Evolutionary conservation across 1,140 invertebrate species (phyloP).

Genomic region (Drosophila novamexicana): DNA sequence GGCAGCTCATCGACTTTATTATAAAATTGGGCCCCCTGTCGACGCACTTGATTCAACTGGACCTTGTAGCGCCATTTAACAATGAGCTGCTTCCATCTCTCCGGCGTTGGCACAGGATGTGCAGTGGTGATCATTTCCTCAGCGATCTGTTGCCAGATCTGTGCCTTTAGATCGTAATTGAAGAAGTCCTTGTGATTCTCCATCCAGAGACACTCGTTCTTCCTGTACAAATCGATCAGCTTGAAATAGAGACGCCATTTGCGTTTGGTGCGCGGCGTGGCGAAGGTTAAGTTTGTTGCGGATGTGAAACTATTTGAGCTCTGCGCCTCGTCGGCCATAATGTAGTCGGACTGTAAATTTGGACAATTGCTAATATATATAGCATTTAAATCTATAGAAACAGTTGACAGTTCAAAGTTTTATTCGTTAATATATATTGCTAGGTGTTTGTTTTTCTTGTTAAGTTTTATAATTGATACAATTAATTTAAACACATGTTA

Average conservation of each 20-base stretch:
- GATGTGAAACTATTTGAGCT: neutral
- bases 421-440: conserved; percentile 30
- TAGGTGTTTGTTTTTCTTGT: conserved; percentile 31
- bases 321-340: neutral
- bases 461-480: conserved; percentile 73
- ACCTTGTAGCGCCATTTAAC: conserved; percentile 57
- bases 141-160: conserved; percentile 57
- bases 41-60: conserved; percentile 29
- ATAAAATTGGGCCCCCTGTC: conserved; percentile 20
- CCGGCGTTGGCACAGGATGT: conserved; percentile 10
- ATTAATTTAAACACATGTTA: conserved; percentile 55
- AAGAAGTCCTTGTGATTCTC: conserved; percentile 53
- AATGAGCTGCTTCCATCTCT: conserved; percentile 51
- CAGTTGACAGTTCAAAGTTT: conserved; percentile 7
- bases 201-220: conserved; percentile 62
- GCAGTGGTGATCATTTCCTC: conserved; percentile 34
- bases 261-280: neutral
- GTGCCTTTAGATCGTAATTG: conserved; percentile 42
- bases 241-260: conserved; percentile 30
- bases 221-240: conserved; percentile 52
- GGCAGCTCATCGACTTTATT: neutral
- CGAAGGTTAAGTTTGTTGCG: neutral
- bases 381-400: neutral
- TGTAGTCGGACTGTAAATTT: neutral
- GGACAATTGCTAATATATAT: neutral